Percentiles rank a stretch among this genome's conserved stretches.
These are phyloP conservation scores for Pangasius sanitwongsei DNA, from an alignment of 2,797 vertebrate genomes.

Conservation along the genomic window DNA sequence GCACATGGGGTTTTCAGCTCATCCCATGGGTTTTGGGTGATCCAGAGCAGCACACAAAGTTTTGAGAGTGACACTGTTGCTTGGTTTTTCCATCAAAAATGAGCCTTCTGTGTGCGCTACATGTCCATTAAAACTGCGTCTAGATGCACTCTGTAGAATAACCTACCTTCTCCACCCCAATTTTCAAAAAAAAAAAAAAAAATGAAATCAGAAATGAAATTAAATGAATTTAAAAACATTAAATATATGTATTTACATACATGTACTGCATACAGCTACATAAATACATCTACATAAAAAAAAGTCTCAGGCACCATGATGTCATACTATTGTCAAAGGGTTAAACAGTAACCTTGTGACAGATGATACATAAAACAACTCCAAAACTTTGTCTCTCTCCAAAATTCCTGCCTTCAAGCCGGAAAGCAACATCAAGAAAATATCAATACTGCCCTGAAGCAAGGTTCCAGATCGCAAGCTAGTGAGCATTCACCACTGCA, in stretches of 20 bases:
- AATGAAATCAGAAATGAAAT: not conserved
- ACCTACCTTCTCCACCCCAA: not conserved
- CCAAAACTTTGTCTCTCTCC: not conserved
- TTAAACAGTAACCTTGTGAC: not conserved
- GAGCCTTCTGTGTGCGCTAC: not conserved
- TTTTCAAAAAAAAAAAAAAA: not conserved
- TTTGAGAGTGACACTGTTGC: constrained; percentile 1
- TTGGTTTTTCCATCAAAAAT: constrained; percentile 27
- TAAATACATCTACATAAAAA: not conserved
- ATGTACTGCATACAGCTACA: not conserved
- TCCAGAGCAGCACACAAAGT: constrained; percentile 52
- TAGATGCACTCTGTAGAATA: not conserved
- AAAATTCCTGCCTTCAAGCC: constrained; percentile 61
- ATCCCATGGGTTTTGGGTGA: constrained; percentile 44
- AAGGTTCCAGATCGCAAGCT: constrained; percentile 71
- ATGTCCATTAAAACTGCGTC: not conserved
- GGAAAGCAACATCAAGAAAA: constrained; percentile 67
- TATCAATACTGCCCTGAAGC: constrained; percentile 70
- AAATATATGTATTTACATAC: not conserved
- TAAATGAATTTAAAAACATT: not conserved
- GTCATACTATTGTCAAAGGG: not conserved
- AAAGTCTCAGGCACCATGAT: not conserved
- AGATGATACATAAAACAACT: not conserved
- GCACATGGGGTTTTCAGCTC: constrained; percentile 60
- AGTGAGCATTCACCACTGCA: constrained; percentile 75